Conservation (phyloP, 2,888 invertebrate species). For the Axea sp. region DNA sequence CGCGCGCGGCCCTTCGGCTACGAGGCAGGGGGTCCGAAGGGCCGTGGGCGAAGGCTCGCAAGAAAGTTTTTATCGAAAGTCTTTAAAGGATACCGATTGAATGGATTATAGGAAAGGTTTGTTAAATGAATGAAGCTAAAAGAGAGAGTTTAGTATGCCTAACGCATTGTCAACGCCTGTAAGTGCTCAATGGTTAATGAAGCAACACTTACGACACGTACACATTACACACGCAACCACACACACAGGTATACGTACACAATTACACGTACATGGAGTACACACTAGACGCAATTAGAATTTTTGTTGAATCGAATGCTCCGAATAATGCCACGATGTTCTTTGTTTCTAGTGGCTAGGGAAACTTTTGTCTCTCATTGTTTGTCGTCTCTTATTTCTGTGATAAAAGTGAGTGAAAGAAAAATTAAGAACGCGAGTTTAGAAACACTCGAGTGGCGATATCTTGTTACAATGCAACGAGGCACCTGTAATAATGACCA, state of each 20-base stretch:
- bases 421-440: conserved; percentile 13
- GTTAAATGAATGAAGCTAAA: conserved; percentile 24
- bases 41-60: conserved; percentile 14
- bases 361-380: conserved; percentile 55
- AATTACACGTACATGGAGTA: conserved; percentile 30
- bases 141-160: conserved; percentile 49
- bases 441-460: conserved; percentile 17
- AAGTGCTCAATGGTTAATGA: conserved; percentile 56
- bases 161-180: conserved; percentile 60
- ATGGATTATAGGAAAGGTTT: conserved; percentile 27
- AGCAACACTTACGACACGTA: conserved; percentile 34
- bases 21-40: conserved; percentile 11
- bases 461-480: conserved; percentile 34
- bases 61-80: conserved; percentile 52
- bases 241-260: conserved; percentile 12
- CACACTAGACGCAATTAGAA: conserved; percentile 58
- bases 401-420: conserved; percentile 46
- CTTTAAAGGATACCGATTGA: conserved; percentile 31
- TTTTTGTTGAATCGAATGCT: conserved; percentile 62
- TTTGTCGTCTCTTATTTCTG: conserved; percentile 59
- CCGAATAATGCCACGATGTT: conserved; percentile 62
- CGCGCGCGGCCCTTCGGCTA: conserved; percentile 15
- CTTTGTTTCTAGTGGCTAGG: conserved; percentile 62
- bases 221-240: conserved; percentile 15
- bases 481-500: conserved; percentile 13